Percentiles rank a stretch among this genome's conserved stretches.
Conservation (phyloP, 2,888 invertebrate species). For the Rhagonycha lutea region DNA sequence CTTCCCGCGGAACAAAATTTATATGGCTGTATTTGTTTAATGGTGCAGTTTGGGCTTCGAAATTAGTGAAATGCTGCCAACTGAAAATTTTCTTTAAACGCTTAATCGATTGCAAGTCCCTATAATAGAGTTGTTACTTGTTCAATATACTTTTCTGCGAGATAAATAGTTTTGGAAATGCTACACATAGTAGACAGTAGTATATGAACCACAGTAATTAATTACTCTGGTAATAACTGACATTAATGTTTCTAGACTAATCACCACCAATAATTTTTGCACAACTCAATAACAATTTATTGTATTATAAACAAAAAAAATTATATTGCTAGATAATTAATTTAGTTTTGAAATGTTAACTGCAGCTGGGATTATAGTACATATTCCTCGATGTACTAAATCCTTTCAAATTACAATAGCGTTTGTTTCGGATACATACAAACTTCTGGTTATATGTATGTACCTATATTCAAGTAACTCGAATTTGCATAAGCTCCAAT, state of each 20-base stretch:
- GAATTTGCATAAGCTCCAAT: no score
- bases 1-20: not conserved
- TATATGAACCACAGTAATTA: not conserved
- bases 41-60: not conserved
- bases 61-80: not conserved
- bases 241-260: not conserved
- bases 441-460: no score
- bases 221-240: not conserved
- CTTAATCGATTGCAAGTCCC: not conserved
- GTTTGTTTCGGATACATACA: no score
- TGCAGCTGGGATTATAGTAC: not conserved
- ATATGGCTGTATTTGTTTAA: no score
- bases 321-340: not conserved
- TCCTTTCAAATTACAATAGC: no score
- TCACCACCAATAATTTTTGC: not conserved
- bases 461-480: no score
- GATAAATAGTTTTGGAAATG: not conserved
- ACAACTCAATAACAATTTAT: not conserved
- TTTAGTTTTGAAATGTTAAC: not conserved
- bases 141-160: not conserved
- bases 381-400: no score
- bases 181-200: not conserved
- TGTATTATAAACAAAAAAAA: not conserved
- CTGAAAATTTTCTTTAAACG: not conserved
- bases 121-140: not conserved